These are phyloP conservation scores for Alcedo atthis DNA, from an alignment of 2,797 vertebrate species.

Conservation along the genomic window DNA sequence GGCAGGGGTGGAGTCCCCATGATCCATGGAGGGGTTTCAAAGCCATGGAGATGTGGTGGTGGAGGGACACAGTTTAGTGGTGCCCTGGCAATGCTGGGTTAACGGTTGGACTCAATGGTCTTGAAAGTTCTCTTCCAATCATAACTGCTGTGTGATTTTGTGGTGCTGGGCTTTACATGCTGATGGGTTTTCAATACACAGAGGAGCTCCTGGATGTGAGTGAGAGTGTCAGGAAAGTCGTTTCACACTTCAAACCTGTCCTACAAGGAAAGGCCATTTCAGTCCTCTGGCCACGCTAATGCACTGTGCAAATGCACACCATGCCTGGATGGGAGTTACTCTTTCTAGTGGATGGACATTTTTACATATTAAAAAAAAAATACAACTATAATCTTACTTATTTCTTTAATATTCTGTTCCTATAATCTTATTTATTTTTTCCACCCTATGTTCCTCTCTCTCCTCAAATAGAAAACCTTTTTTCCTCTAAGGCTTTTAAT, in stretches of 20 bases:
- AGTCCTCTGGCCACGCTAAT: slow-evolving; percentile 55
- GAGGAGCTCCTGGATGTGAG: not conserved
- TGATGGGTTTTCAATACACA: not conserved
- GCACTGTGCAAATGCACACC: slow-evolving; percentile 59
- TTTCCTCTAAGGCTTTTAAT: not conserved
- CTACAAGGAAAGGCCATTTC: slow-evolving; percentile 36
- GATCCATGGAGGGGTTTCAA: not conserved
- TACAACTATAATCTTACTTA: not conserved
- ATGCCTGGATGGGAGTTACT: slow-evolving; percentile 60
- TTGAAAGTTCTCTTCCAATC: not conserved
- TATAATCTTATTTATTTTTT: not conserved
- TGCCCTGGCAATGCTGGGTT: not conserved
- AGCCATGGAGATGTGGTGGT: not conserved
- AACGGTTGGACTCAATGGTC: not conserved
- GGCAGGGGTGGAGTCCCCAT: not conserved
- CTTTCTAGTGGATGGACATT: not conserved
- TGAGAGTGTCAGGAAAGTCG: not conserved
- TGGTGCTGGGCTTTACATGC: not conserved
- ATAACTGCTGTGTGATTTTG: not conserved
- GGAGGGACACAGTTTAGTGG: not conserved
- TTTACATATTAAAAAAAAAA: not conserved
- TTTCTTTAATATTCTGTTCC: no score
- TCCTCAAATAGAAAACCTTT: not conserved
- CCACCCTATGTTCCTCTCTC: not conserved
- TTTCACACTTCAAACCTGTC: not conserved